Evolutionary conservation across 2,797 vertebrate species (phyloP), one percentile per base, ranked within the genome.

Genomic region (Pelochelys cantorii): DNA sequence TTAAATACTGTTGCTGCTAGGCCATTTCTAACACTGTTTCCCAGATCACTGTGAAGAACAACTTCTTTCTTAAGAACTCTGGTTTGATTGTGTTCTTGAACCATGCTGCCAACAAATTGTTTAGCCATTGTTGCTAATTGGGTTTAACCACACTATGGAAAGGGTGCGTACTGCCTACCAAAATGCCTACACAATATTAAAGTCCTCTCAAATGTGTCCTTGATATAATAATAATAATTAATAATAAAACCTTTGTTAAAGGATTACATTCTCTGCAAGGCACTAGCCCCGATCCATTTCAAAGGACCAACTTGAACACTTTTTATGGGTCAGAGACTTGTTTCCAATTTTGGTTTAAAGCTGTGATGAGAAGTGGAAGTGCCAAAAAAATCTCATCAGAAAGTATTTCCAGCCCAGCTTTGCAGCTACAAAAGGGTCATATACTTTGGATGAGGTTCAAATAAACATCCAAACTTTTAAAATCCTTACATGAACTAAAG

Each of bases 401-500:
- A 84, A 80, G 91, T 85, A 65, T 92, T 97, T 95, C 92, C 4
- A 5, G 94, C 89, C 93, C 95, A 97, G 89, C 79, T 89, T 78
- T 90, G 95, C 93, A 95, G 93, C 93, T 96, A 89, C 90, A 88
- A 95, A 87, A 96, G 90, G 62, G 88, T 93, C 88, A 86, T 75
- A 68, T 84, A 78, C 48, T 71, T 91, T 93, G 95, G 92, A 86
- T 82, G 93, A 88, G 57, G 79, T 93, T 95, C 93, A 90, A 79
- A 94, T 83, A 95, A 96, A 96, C 83, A 92, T 83, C 29, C 57
- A 85, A 7, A 78, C 1, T 27, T 18, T 54, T 74, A 86, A 71
- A 92, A 92, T 88, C 60, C 56, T 93, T 84, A 91, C 93, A 95
- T 94, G 93, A 95, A 96, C 92, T 91, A 93, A 96, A 96, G 81